Conservation (phyloP, 2,113 vertebrate genomes). For the Saccopteryx bilineata region DNA sequence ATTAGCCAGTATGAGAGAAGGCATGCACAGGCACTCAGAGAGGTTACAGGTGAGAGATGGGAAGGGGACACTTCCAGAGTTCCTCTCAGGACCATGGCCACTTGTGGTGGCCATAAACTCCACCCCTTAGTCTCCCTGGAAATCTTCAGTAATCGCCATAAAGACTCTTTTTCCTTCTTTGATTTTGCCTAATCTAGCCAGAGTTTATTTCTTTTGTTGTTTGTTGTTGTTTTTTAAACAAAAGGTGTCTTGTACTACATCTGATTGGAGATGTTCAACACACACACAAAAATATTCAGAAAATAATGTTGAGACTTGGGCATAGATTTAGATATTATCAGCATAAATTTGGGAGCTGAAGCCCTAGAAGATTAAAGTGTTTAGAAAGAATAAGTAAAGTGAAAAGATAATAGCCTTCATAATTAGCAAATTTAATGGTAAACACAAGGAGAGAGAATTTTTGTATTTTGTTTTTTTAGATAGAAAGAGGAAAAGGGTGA, state of each 20-base stretch:
- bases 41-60: neutral
- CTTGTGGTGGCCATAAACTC: neutral
- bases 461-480: neutral
- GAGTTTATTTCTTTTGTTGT: neutral
- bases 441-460: neutral
- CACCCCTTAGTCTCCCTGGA: neutral
- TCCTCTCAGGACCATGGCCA: neutral
- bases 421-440: neutral
- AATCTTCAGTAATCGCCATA: neutral
- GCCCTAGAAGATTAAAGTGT: neutral
- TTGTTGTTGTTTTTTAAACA: neutral
- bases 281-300: slow-evolving; percentile 17
- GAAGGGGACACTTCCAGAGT: neutral
- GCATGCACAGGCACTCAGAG: neutral
- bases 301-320: neutral
- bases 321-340: neutral
- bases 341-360: neutral
- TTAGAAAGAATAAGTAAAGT: neutral
- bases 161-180: neutral
- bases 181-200: neutral
- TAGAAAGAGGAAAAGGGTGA: neutral
- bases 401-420: neutral
- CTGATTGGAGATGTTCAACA: neutral
- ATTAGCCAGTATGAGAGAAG: neutral
- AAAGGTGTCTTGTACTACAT: neutral